phyloP scores from a whole-genome alignment of 1,140 invertebrate species.

The Scaptomyza graminum region DNA sequence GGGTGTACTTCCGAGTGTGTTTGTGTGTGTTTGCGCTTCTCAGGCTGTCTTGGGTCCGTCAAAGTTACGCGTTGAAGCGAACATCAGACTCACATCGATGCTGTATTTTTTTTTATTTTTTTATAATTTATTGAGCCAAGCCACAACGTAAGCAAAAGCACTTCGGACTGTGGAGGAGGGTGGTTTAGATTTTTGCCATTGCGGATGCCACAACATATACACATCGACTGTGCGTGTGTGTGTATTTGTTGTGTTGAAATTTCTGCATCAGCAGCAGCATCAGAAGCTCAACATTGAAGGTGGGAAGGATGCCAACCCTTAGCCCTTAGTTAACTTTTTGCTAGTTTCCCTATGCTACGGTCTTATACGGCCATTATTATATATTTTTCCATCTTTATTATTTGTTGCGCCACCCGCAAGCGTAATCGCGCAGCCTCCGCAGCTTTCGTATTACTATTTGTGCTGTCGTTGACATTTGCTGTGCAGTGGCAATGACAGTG shows the following conservation, averaged over 20 bases:
- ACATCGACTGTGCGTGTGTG: conserved; percentile 10
- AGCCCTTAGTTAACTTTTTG: conserved; percentile 78
- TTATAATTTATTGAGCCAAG: conserved; percentile 66
- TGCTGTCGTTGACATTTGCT: conserved; percentile 39
- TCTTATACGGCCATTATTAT: conserved; percentile 1
- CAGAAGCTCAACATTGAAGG: background rate
- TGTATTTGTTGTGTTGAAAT: too few relatives aligned
- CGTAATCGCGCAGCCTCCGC: conserved; percentile 59
- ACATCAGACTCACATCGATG: conserved; percentile 28
- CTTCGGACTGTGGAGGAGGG: conserved; percentile 42
- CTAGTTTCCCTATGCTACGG: conserved; percentile 62
- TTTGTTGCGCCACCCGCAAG: conserved; percentile 69
- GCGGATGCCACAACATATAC: conserved; percentile 44
- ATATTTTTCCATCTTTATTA: conserved; percentile 31
- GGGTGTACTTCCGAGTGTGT: conserved; percentile 8
- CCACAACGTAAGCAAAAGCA: conserved; percentile 50
- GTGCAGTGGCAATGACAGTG: conserved; percentile 75
- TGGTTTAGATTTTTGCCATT: conserved; percentile 35
- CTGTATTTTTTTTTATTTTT: conserved; percentile 34
- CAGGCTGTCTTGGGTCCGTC: conserved; percentile 40
- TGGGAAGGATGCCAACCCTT: conserved; percentile 11
- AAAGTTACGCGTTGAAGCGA: conserved; percentile 64
- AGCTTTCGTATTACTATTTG: conserved; percentile 16
- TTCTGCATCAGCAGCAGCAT: conserved; percentile 12
- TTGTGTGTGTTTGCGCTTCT: conserved; percentile 32